Conservation (phyloP, 2,797 vertebrate genomes). For the Valencia hispanica region DNA sequence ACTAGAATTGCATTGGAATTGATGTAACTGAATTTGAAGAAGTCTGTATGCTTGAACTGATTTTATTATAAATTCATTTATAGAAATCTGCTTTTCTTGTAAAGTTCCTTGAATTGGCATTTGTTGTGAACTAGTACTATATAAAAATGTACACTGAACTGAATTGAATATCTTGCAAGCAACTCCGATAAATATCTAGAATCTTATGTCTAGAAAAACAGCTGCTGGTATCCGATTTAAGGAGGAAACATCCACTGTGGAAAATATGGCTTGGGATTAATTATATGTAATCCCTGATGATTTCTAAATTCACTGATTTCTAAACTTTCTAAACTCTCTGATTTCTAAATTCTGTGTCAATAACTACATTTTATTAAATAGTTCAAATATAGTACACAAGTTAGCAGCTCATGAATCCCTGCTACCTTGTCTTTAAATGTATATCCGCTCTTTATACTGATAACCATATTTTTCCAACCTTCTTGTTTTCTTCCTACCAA, state of each 20-base stretch:
- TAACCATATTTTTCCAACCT: conserved; percentile 2
- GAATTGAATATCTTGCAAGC: background rate
- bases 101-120: background rate
- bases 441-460: background rate
- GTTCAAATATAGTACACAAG: background rate
- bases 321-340: too few species aligned
- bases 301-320: too few species aligned
- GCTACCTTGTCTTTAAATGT: background rate
- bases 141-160: background rate
- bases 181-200: background rate
- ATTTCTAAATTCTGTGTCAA: too few species aligned
- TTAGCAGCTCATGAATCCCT: background rate
- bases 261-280: too few species aligned
- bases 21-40: background rate
- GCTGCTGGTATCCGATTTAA: too few species aligned
- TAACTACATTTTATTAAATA: background rate
- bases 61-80: background rate
- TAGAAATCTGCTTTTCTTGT: background rate
- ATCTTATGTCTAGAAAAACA: too few species aligned
- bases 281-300: background rate
- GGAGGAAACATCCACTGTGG: too few species aligned
- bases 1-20: background rate
- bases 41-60: background rate
- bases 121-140: background rate
- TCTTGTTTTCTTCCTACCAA: conserved; percentile 9